phyloP scores from a whole-genome alignment of 2,113 vertebrate genomes.

The Prochilodus magdalenae region DNA sequence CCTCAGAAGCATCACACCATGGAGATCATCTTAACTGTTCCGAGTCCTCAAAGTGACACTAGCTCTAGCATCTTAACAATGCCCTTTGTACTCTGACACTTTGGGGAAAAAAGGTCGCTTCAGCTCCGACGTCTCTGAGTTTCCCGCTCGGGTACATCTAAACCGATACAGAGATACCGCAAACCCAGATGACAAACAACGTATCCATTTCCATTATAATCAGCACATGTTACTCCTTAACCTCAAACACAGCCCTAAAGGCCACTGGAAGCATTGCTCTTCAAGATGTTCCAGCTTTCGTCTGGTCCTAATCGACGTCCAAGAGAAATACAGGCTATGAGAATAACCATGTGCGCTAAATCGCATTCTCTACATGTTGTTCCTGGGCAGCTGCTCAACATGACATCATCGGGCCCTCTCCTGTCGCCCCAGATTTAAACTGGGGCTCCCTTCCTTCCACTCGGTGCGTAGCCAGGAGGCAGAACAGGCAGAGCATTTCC shows the following conservation, averaged over 20 bases:
- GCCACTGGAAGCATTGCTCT: neutral
- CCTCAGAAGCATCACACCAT: constrained; percentile 1
- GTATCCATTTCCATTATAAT: constrained; percentile 27
- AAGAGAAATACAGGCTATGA: constrained; percentile 35
- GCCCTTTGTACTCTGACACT: neutral
- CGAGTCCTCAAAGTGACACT: neutral
- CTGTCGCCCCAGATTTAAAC: constrained; percentile 57
- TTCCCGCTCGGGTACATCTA: constrained; percentile 5
- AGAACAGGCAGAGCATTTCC: neutral
- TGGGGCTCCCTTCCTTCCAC: constrained; percentile 14
- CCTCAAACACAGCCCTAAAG: constrained; percentile 26
- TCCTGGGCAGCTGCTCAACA: constrained; percentile 51
- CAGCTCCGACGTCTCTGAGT: neutral
- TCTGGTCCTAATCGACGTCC: constrained; percentile 6
- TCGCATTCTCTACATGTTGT: constrained; percentile 58
- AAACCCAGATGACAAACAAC: constrained; percentile 22
- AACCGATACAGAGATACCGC: too few species aligned
- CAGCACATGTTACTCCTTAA: constrained; percentile 33
- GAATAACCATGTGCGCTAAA: constrained; percentile 61
- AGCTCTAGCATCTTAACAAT: neutral
- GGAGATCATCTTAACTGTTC: neutral
- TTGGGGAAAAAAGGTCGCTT: neutral
- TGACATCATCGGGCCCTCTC: constrained; percentile 63
- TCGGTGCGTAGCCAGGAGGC: neutral
- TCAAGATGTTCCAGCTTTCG: constrained; percentile 1